These are phyloP conservation scores for Alca torda DNA, from an alignment of 2,797 vertebrate genomes.

Conservation along the genomic window DNA sequence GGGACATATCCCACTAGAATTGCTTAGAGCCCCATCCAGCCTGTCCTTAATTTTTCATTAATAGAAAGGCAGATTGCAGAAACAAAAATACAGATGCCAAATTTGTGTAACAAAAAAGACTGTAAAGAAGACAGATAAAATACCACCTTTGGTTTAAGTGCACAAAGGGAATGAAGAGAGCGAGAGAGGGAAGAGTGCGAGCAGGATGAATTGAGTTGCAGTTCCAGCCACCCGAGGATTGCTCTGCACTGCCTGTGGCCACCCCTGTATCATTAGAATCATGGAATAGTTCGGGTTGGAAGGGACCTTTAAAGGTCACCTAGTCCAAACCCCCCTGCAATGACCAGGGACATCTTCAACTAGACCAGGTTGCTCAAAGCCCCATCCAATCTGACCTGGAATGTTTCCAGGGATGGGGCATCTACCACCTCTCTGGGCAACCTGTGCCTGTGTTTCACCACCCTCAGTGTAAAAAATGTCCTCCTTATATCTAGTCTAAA, in stretches of 20 bases:
- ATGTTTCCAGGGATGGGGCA: not conserved
- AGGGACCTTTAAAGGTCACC: not conserved
- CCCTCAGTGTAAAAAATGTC: not conserved
- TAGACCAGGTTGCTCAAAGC: not conserved
- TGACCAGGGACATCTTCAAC: not conserved
- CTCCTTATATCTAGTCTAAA: not conserved
- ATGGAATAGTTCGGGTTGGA: not conserved
- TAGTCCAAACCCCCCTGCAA: not conserved
- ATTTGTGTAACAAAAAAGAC: not conserved
- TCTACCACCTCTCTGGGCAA: not conserved
- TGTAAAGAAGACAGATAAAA: not conserved
- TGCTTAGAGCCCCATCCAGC: not conserved
- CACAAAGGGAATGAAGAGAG: not conserved
- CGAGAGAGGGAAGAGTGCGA: not conserved
- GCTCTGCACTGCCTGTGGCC: not conserved
- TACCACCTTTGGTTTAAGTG: not conserved
- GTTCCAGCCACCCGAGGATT: not conserved
- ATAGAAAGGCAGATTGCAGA: not conserved
- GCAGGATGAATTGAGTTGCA: not conserved
- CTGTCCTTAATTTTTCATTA: not conserved
- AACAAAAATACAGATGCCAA: not conserved
- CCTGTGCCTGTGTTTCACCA: not conserved
- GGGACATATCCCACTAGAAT: too few relatives aligned
- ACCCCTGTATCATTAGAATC: not conserved
- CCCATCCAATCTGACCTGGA: not conserved